A percentile compares a stretch with the other conserved stretches of the same genome.
phyloP scores from a whole-genome alignment of 2,113 vertebrate species.

The Ibidorhyncha struthersii region DNA sequence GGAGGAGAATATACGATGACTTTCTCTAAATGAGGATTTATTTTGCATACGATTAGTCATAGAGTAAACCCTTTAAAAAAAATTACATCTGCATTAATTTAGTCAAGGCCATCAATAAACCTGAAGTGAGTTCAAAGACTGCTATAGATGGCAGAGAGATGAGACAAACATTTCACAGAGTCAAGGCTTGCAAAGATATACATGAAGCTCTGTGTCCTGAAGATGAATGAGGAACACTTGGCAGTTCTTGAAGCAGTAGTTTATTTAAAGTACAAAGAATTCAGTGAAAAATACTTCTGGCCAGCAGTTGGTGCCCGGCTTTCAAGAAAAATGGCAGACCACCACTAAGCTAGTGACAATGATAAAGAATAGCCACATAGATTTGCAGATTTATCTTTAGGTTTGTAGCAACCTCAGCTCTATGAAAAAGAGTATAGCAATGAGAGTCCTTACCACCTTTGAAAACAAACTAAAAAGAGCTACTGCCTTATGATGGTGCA shows the following conservation, averaged over 20 bases:
- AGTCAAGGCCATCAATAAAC: conserved; percentile 60
- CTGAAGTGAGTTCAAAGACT: conserved; percentile 57
- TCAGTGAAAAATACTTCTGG: conserved; percentile 88
- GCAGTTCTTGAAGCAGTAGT: conserved; percentile 83
- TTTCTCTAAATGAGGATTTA: conserved; percentile 42
- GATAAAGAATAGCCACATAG: conserved; percentile 82
- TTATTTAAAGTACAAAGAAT: conserved; percentile 92
- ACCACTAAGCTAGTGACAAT: conserved; percentile 84
- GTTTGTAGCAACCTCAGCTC: conserved; percentile 56
- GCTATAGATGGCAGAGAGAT: conserved; percentile 46
- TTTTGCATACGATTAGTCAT: conserved; percentile 42
- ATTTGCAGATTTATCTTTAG: conserved; percentile 85
- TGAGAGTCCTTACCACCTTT: neutral
- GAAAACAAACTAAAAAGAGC: conserved; percentile 27
- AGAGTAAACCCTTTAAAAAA: conserved; percentile 38
- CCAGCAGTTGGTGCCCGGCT: conserved; percentile 85
- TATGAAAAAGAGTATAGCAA: neutral
- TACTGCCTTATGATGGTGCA: neutral
- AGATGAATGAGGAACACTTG: conserved; percentile 87
- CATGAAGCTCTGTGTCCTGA: conserved; percentile 62
- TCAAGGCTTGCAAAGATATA: conserved; percentile 57
- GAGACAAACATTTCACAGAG: conserved; percentile 64
- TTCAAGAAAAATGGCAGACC: conserved; percentile 86
- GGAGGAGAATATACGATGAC: neutral
- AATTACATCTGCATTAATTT: conserved; percentile 51